Conservation (phyloP, 2,797 vertebrate genomes). For the Poecile montanus region DNA sequence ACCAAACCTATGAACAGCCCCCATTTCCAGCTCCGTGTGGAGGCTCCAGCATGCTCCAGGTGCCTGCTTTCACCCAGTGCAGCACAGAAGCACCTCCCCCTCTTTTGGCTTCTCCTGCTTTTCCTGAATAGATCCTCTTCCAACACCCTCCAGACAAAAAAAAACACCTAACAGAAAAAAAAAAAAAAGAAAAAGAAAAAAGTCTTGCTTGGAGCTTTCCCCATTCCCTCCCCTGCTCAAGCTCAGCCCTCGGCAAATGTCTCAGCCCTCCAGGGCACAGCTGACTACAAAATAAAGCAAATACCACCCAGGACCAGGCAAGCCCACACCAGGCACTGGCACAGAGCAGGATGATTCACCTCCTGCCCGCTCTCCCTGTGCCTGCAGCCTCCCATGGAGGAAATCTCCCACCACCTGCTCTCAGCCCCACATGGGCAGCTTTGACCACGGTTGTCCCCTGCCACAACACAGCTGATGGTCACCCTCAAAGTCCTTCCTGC, state of each 20-base stretch:
- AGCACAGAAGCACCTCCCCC: neutral
- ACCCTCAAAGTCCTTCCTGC: neutral
- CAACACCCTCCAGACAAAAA: neutral
- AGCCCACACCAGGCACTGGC: neutral
- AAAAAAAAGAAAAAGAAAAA: neutral
- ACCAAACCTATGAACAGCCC: neutral
- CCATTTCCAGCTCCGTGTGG: neutral
- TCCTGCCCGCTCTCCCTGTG: neutral
- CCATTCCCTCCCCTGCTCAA: neutral
- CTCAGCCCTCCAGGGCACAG: neutral
- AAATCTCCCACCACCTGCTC: neutral
- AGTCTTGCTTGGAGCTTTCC: neutral
- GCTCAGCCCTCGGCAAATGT: neutral
- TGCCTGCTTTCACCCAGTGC: neutral
- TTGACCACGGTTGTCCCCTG: rapidly evolving
- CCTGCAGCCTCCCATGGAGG: neutral
- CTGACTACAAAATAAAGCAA: neutral
- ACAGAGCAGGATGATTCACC: neutral
- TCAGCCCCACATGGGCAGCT: rapidly evolving
- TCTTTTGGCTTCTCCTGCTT: neutral
- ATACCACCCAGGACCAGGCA: constrained; percentile 56
- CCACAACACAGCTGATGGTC: neutral
- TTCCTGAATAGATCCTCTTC: neutral
- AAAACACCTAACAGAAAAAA: neutral
- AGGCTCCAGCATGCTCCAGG: neutral